phyloP scores from a whole-genome alignment of 2,113 vertebrate species.

The Apteryx mantelli region DNA sequence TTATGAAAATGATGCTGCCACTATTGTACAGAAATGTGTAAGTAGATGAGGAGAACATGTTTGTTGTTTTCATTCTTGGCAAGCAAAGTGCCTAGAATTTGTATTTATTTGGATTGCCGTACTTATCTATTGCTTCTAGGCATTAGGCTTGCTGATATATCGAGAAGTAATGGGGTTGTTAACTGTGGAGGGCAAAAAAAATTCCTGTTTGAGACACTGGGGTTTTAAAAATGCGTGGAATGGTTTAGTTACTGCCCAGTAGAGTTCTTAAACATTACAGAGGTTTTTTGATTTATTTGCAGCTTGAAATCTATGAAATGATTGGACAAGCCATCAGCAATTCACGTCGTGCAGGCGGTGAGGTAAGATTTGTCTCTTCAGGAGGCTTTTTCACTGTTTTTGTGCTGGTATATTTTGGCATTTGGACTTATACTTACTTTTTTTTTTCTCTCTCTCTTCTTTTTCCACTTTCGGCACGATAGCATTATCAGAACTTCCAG shows the following conservation, averaged over 20 bases:
- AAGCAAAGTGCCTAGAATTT: background rate
- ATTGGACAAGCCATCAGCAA: constrained; percentile 96
- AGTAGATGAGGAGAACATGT: constrained; percentile 20
- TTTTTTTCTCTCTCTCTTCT: background rate
- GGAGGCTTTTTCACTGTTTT: background rate
- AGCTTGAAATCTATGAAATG: constrained; percentile 99
- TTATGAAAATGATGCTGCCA: constrained; percentile 97
- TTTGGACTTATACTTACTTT: background rate
- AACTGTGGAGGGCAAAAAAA: background rate
- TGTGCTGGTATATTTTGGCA: background rate
- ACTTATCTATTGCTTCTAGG: background rate
- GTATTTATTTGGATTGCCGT: background rate
- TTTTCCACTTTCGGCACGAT: background rate
- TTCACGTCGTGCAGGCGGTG: constrained; percentile 94
- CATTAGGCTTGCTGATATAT: background rate
- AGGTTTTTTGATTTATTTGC: constrained; percentile 49
- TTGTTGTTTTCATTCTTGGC: background rate
- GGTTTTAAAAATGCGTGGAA: background rate
- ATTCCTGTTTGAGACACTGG: background rate
- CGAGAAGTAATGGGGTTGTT: background rate
- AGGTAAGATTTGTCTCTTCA: constrained; percentile 78
- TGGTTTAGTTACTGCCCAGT: background rate
- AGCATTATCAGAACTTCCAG: constrained; percentile 99
- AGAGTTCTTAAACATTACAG: fast-evolving
- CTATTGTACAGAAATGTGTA: constrained; percentile 99